phyloP scores from a whole-genome alignment of 37 sponge, comb jelly and placozoan species.

The Axinella damicornis region DNA sequence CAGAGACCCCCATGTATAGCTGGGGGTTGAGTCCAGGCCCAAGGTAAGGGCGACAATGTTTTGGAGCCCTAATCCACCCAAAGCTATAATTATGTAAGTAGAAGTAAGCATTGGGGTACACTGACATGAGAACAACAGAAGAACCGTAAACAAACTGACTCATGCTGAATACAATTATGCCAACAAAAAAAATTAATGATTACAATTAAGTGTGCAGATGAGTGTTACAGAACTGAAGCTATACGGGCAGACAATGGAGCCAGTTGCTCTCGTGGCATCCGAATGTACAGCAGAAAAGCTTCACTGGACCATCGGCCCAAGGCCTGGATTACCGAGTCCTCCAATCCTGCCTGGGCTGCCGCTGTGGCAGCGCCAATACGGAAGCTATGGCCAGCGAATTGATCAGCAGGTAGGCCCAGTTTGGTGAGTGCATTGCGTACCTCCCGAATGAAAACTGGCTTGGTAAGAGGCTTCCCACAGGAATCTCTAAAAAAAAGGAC shows the following conservation, averaged over 20 bases:
- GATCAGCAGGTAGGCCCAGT: not conserved
- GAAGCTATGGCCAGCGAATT: slow-evolving; percentile 43
- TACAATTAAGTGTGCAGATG: too few species aligned
- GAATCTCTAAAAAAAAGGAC: slow-evolving; percentile 6
- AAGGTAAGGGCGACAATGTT: too few species aligned
- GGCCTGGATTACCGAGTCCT: slow-evolving; percentile 17
- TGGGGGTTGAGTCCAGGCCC: too few species aligned
- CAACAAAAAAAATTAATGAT: too few species aligned
- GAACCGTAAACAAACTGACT: too few species aligned
- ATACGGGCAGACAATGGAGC: not conserved
- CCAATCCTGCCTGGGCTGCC: slow-evolving; percentile 14
- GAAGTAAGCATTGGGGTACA: too few species aligned
- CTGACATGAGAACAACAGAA: too few species aligned
- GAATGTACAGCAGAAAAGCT: slow-evolving; percentile 14
- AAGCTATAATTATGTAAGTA: too few species aligned
- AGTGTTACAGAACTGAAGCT: too few species aligned
- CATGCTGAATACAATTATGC: too few species aligned
- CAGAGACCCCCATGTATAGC: too few species aligned
- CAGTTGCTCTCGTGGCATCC: slow-evolving; percentile 13
- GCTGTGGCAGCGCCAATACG: slow-evolving; percentile 45
- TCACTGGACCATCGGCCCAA: slow-evolving; percentile 34
- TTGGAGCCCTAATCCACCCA: too few species aligned
- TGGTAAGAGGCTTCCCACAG: not conserved
- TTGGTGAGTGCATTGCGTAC: not conserved
- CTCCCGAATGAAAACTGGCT: not conserved